Evolutionary conservation across 2,797 vertebrate genomes (phyloP).

Genomic region (Vipera ursinii): DNA sequence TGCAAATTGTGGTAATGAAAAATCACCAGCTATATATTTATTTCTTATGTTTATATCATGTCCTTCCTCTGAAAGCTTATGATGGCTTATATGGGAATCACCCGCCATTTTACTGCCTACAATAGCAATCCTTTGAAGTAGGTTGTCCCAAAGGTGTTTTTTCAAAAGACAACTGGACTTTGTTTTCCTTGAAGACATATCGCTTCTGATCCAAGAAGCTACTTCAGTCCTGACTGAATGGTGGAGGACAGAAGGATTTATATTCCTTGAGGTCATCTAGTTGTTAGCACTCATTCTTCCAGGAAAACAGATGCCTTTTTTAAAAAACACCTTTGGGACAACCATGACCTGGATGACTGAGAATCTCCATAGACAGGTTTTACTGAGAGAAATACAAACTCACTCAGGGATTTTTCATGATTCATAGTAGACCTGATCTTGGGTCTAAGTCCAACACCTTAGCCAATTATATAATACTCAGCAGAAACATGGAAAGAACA

Average conservation of each 20-base stretch:
- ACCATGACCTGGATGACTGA: too few species aligned
- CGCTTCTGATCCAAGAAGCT: too few species aligned
- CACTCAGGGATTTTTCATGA: background rate
- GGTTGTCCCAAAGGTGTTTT: background rate
- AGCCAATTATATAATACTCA: background rate
- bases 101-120: background rate
- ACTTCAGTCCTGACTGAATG: too few species aligned
- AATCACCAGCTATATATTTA: background rate
- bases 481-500: background rate
- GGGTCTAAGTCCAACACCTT: background rate
- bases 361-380: too few species aligned
- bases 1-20: background rate
- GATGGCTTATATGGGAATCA: background rate
- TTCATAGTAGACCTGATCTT: background rate
- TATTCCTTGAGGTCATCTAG: too few species aligned
- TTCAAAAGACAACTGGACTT: too few species aligned
- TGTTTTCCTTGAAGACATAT: too few species aligned
- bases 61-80: background rate
- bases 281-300: too few species aligned
- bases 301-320: too few species aligned
- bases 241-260: too few species aligned
- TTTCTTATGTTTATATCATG: background rate
- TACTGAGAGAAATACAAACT: background rate
- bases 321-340: too few species aligned
- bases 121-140: background rate